Evolutionary conservation across 1,140 invertebrate genomes (phyloP).

Genomic region (Drosophila chauvacae): DNA sequence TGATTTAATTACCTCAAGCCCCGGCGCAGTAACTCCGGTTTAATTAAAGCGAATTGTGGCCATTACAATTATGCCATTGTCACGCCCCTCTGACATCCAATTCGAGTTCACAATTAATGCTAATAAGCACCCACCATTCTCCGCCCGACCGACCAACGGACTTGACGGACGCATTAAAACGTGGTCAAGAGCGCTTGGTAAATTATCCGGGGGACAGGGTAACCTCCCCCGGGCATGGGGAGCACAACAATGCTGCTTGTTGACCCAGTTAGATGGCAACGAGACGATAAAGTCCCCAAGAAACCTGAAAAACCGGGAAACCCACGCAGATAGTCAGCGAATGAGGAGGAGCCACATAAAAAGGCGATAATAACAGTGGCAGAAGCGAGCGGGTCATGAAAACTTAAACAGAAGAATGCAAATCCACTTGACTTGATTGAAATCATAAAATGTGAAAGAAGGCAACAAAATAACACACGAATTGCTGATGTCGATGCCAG

Average conservation of each 20-base stretch:
- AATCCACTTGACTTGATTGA: conserved; percentile 81
- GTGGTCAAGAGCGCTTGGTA: conserved; percentile 54
- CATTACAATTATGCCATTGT: conserved; percentile 64
- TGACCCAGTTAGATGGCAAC: conserved; percentile 71
- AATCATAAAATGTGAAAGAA: conserved; percentile 58
- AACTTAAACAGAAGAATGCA: conserved; percentile 64
- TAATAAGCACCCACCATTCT: conserved; percentile 45
- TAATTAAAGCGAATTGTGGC: conserved; percentile 56
- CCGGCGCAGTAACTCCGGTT: neutral
- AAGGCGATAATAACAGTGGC: conserved; percentile 56
- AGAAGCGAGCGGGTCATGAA: conserved; percentile 51
- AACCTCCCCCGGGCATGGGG: conserved; percentile 9
- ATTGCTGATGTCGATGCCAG: conserved; percentile 50
- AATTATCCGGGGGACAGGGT: conserved; percentile 29
- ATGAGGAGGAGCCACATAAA: conserved; percentile 22
- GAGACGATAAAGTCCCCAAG: conserved; percentile 42
- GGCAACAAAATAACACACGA: conserved; percentile 42
- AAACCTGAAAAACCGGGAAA: conserved; percentile 14
- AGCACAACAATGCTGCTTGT: conserved; percentile 38
- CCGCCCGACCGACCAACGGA: neutral
- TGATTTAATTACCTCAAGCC: conserved; percentile 20
- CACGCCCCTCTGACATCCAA: conserved; percentile 37
- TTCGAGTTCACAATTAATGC: conserved; percentile 65
- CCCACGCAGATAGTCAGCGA: neutral
- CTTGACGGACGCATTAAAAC: conserved; percentile 47